Conservation (phyloP, 2,888 invertebrate genomes). For the Amorpha juglandis region DNA sequence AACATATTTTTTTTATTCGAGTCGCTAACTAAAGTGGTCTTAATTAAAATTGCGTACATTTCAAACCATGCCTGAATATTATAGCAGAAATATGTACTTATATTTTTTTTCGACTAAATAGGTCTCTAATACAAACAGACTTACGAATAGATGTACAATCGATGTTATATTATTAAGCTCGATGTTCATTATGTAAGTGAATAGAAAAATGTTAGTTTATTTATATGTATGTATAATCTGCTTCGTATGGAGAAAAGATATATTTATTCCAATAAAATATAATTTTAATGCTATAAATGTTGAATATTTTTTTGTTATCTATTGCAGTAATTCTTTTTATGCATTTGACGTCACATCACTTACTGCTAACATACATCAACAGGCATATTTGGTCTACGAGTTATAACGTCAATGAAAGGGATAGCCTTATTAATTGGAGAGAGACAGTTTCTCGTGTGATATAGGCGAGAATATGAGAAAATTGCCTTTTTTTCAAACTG, state of each 20-base stretch:
- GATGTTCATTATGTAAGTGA: conserved; percentile 21
- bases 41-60: background rate
- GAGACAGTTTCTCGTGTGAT: too few species aligned
- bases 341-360: background rate
- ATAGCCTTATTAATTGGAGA: too few species aligned
- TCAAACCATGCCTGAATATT: conserved; percentile 5
- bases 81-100: background rate
- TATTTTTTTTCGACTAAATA: conserved; percentile 3
- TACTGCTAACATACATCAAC: too few species aligned
- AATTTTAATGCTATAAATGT: background rate
- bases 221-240: conserved; percentile 17
- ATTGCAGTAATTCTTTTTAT: background rate
- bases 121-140: background rate
- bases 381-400: too few species aligned
- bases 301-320: background rate
- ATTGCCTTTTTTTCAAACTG: too few species aligned
- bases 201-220: conserved; percentile 19
- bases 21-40: background rate
- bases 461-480: too few species aligned
- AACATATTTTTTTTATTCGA: background rate
- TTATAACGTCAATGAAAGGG: too few species aligned
- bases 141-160: conserved; percentile 18
- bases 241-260: conserved; percentile 19
- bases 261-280: conserved; percentile 12
- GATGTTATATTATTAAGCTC: conserved; percentile 16